phyloP scores from a whole-genome alignment of 2,888 invertebrate genomes.

The Protodeltote pygarga region DNA sequence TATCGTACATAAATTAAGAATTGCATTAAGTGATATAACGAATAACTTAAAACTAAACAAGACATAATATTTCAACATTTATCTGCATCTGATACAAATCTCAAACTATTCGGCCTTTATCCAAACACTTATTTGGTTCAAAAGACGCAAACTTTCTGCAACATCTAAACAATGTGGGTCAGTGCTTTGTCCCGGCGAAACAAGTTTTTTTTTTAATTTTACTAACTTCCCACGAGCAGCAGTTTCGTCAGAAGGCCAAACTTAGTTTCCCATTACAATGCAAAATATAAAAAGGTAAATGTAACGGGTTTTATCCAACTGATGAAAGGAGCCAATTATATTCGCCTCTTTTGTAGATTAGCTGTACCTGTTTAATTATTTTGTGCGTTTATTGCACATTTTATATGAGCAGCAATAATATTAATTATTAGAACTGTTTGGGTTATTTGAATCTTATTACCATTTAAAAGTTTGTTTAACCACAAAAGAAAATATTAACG shows the following conservation, averaged over 20 bases:
- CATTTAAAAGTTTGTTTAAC: no score
- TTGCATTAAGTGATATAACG: no score
- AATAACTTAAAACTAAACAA: no score
- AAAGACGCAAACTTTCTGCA: slow-evolving; percentile 8
- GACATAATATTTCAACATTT: no score
- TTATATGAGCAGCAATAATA: background rate
- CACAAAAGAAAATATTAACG: slow-evolving; percentile 11
- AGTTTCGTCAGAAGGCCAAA: slow-evolving; percentile 38
- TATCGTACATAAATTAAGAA: no score
- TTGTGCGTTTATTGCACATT: slow-evolving; percentile 4
- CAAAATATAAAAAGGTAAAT: slow-evolving; percentile 6
- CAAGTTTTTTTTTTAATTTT: slow-evolving; percentile 7
- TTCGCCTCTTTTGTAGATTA: background rate
- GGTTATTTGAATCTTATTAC: no score
- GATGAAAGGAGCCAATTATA: background rate
- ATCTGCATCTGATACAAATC: background rate
- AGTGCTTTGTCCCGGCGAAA: slow-evolving; percentile 3
- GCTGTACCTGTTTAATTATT: background rate
- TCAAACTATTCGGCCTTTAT: background rate
- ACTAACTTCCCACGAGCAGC: slow-evolving; percentile 34
- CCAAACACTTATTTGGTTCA: background rate
- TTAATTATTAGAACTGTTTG: slow-evolving; percentile 2
- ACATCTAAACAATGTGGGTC: background rate
- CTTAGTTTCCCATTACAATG: slow-evolving; percentile 14
- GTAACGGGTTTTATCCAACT: slow-evolving; percentile 2